These are phyloP conservation scores for Mystacides longicornis DNA, from an alignment of 2,888 invertebrate species.

Conservation along the genomic window DNA sequence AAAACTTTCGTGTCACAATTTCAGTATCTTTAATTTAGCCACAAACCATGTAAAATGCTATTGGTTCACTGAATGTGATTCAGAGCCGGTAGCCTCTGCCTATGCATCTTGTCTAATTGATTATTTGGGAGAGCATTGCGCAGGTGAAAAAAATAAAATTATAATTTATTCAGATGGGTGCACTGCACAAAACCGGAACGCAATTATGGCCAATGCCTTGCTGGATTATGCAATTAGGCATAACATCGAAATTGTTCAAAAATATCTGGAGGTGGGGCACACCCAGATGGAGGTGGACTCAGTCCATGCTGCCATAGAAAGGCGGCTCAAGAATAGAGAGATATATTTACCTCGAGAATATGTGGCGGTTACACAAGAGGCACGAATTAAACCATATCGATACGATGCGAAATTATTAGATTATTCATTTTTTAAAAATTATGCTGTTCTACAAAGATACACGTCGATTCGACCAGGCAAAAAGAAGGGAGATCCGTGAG, in stretches of 20 bases:
- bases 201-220: slow-evolving; percentile 17
- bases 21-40: slow-evolving; percentile 17
- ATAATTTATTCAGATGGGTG: too few species aligned
- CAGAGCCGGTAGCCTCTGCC: too few species aligned
- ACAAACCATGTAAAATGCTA: slow-evolving; percentile 18
- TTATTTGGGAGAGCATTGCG: too few species aligned
- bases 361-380: background rate
- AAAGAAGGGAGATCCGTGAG: slow-evolving; percentile 22
- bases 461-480: slow-evolving; percentile 23
- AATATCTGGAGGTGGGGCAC: slow-evolving; percentile 19
- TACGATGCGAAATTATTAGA: background rate
- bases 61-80: slow-evolving; percentile 18
- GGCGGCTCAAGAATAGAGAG: slow-evolving; percentile 12
- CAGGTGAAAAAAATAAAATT: too few species aligned
- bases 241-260: slow-evolving; percentile 16
- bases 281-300: slow-evolving; percentile 22
- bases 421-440: background rate
- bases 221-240: slow-evolving; percentile 13
- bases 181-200: slow-evolving; percentile 19
- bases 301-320: slow-evolving; percentile 16
- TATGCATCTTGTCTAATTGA: too few species aligned
- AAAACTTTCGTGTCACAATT: slow-evolving; percentile 11
- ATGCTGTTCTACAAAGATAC: slow-evolving; percentile 9
- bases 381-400: background rate
- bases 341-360: slow-evolving; percentile 8